Base-by-base conservation (phyloP, 92 coral and sea anemone genomes). In the Epizoanthus stellaris region DNA sequence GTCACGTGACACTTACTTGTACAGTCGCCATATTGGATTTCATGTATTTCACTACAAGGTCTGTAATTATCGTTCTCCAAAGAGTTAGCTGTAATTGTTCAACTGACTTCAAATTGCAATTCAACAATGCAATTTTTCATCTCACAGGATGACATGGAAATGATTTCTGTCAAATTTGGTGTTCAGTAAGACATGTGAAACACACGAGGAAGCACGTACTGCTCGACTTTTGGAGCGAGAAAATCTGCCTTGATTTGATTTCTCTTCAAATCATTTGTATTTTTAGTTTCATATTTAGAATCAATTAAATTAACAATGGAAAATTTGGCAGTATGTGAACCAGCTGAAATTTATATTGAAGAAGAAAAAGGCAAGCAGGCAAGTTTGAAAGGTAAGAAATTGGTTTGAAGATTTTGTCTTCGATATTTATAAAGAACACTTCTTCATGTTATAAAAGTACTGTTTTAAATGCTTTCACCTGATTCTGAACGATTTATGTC, bases 1-100 rank as follows among this genome's bases (percentile, higher is more conserved):
- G 57, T 79, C 83, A 79, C 83, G 83, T 79, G 83, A 79, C 71
- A 43, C 40, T 79, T 15, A 15, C 62, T 43, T 7, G 57, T 62
- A 70, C 60, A 43, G 60, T 45, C 83, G 71, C 83, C 83, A 79
- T 79, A 38, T 79, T 79, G 83, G 57, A 39, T 77, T 76, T 77
- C 40, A 21, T 10, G 4, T 42, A 6, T 42, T 42, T 59, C 67
- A n/a, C 16, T 79, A 15, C 21, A 79, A 43, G 73, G 83, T 39
- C 83, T 79, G 83, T 79, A 79, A 79, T 53, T 15, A 62, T 43
- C 11, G 12, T 20, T 77, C 10, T 3, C 49, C 1, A 20, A 4
- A 17, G 7, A 38, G 73, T 38, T 17, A 38, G 49, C 73, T 0
- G 45, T 14, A 68, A 45, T 0, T 36, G 13, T 68, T 68, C 16